These are phyloP conservation scores for Coenonympha glycerion DNA, from an alignment of 2,888 invertebrate genomes.

Conservation along the genomic window DNA sequence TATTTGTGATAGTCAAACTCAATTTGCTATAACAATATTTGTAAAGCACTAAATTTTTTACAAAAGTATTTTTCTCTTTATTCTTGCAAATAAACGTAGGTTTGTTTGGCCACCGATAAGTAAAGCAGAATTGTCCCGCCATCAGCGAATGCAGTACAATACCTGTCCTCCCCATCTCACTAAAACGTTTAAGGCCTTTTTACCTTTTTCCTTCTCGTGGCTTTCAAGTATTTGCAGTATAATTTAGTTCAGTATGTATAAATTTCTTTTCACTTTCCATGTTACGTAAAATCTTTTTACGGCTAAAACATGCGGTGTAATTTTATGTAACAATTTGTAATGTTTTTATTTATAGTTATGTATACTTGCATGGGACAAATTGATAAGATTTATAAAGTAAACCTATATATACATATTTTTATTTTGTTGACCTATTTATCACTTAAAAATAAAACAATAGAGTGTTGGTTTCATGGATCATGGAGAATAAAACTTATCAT, in stretches of 20 bases:
- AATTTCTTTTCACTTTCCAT: not conserved
- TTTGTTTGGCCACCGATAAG: not conserved
- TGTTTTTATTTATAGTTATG: no score
- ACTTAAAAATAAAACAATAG: no score
- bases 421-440: no score
- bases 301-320: not conserved
- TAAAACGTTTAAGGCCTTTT: slow-evolving; percentile 3
- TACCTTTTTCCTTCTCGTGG: slow-evolving; percentile 1
- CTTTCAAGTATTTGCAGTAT: not conserved
- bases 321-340: no score
- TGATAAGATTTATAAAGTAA: no score
- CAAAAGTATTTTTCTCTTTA: no score
- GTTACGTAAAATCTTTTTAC: not conserved
- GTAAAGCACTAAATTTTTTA: no score
- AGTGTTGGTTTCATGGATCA: no score
- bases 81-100: not conserved
- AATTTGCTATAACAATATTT: no score
- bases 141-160: not conserved
- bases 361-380: no score
- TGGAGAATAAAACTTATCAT: not conserved
- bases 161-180: slow-evolving; percentile 1
- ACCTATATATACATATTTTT: no score
- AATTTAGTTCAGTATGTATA: slow-evolving; percentile 1
- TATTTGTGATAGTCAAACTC: no score
- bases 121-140: not conserved